Percentiles rank a stretch among this genome's conserved stretches.
These are phyloP conservation scores for Eupithecia abbreviata DNA, from an alignment of 2,888 invertebrate species.

Conservation along the genomic window DNA sequence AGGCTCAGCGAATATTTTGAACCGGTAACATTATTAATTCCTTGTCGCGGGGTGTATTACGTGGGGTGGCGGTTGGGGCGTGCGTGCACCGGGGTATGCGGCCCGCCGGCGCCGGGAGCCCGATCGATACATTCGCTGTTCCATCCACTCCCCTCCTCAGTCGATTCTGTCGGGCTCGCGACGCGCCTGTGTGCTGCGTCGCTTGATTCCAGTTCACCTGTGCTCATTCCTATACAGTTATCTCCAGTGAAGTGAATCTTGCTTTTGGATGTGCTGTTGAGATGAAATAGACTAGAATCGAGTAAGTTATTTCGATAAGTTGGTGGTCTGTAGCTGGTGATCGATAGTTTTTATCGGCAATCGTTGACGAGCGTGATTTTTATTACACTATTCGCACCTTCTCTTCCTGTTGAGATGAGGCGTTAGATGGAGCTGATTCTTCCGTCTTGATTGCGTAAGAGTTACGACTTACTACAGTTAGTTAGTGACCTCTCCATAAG, in stretches of 20 bases:
- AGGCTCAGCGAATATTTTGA: slow-evolving; percentile 28
- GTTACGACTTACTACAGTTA: slow-evolving; percentile 26
- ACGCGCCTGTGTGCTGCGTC: slow-evolving; percentile 65
- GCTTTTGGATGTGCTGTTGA: slow-evolving; percentile 61
- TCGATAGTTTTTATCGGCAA: slow-evolving; percentile 59
- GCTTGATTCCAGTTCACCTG: slow-evolving; percentile 48
- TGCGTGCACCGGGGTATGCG: slow-evolving; percentile 81
- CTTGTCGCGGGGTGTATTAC: slow-evolving; percentile 57
- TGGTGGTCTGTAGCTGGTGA: slow-evolving; percentile 41
- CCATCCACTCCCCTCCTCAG: slow-evolving; percentile 56
- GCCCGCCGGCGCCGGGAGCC: slow-evolving; percentile 79
- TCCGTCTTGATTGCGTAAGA: slow-evolving; percentile 18
- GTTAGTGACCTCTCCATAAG: slow-evolving; percentile 11
- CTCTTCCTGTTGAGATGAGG: slow-evolving; percentile 23
- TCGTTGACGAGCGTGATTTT: slow-evolving; percentile 56
- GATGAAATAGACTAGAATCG: slow-evolving; percentile 71
- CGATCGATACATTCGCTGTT: slow-evolving; percentile 74
- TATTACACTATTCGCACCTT: slow-evolving; percentile 55
- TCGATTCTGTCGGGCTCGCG: slow-evolving; percentile 66
- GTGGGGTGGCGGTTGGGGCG: slow-evolving; percentile 69
- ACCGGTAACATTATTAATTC: slow-evolving; percentile 46
- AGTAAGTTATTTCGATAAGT: slow-evolving; percentile 53
- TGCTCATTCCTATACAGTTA: slow-evolving; percentile 53
- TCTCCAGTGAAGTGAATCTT: slow-evolving; percentile 61
- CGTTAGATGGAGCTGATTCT: not conserved